Evolutionary conservation across 2,113 vertebrate species (phyloP).

Genomic region (Arvicanthis niloticus): DNA sequence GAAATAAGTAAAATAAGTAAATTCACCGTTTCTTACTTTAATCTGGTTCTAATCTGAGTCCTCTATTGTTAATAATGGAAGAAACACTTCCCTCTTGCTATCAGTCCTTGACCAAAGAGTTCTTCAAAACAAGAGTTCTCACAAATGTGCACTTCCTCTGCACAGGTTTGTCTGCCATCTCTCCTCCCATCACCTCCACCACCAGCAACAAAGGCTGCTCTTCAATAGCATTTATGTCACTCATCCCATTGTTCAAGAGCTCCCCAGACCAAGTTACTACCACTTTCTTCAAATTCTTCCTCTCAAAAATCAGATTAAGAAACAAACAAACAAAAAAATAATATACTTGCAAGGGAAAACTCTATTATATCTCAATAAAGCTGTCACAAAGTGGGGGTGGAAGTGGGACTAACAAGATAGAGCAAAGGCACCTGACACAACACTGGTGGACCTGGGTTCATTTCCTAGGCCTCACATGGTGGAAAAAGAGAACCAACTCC

Average conservation of each 20-base stretch:
- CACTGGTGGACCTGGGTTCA: neutral
- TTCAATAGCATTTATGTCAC: neutral
- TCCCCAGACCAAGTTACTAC: neutral
- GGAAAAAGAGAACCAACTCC: neutral
- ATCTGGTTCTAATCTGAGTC: neutral
- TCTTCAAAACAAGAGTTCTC: neutral
- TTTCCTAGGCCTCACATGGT: neutral
- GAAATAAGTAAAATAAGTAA: neutral
- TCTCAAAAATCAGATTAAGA: constrained; percentile 15
- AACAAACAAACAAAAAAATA: neutral
- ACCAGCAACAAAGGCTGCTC: neutral
- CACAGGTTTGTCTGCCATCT: neutral
- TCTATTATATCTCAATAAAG: neutral
- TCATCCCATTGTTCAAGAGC: neutral
- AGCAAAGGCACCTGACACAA: neutral
- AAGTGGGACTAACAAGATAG: neutral
- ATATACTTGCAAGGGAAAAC: neutral
- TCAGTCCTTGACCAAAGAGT: neutral
- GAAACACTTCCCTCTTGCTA: constrained; percentile 17
- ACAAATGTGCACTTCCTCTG: neutral
- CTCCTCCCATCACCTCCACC: neutral
- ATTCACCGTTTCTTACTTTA: neutral
- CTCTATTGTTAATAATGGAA: neutral
- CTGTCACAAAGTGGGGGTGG: neutral
- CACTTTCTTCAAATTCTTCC: constrained; percentile 35